Evolutionary conservation across 1,140 invertebrate genomes (phyloP).

Genomic region (Penaeus vannamei): DNA sequence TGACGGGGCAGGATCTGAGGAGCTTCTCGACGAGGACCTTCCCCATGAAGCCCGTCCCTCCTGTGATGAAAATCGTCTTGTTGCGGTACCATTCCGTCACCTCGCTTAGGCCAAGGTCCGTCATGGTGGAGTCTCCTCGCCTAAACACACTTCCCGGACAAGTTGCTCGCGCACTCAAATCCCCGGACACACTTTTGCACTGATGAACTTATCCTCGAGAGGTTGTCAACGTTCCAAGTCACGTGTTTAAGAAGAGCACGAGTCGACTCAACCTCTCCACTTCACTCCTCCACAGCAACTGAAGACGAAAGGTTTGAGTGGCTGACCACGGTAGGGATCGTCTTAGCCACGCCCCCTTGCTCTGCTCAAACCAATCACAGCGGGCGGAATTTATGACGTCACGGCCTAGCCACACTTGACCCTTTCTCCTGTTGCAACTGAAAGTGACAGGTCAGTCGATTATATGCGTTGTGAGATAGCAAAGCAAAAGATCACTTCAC

Average conservation of each 20-base stretch:
- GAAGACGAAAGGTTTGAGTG: not conserved
- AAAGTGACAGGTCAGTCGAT: conserved; percentile 52
- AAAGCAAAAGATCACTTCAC: conserved; percentile 41
- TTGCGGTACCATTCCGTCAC: conserved; percentile 66
- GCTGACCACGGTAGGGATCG: not conserved
- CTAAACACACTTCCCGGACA: not conserved
- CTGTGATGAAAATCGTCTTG: conserved; percentile 79
- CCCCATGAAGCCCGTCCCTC: conserved; percentile 86
- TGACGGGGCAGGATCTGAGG: conserved; percentile 82
- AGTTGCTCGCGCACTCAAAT: not conserved
- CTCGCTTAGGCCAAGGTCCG: conserved; percentile 56
- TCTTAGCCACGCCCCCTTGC: conserved; percentile 42
- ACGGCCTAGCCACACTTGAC: conserved; percentile 24
- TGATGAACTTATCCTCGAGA: not conserved
- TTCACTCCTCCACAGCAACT: conserved; percentile 50
- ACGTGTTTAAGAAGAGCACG: conserved; percentile 2
- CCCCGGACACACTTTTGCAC: not conserved
- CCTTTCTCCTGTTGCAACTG: conserved; percentile 48
- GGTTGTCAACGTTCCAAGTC: conserved; percentile 10
- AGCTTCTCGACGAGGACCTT: conserved; percentile 89
- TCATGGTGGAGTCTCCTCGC: conserved; percentile 30
- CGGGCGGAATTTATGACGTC: not conserved
- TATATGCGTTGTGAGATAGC: conserved; percentile 52
- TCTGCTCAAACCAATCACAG: not conserved
- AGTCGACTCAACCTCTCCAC: not conserved